Conservation (phyloP, 2,113 vertebrate genomes). For the Murina feae region DNA sequence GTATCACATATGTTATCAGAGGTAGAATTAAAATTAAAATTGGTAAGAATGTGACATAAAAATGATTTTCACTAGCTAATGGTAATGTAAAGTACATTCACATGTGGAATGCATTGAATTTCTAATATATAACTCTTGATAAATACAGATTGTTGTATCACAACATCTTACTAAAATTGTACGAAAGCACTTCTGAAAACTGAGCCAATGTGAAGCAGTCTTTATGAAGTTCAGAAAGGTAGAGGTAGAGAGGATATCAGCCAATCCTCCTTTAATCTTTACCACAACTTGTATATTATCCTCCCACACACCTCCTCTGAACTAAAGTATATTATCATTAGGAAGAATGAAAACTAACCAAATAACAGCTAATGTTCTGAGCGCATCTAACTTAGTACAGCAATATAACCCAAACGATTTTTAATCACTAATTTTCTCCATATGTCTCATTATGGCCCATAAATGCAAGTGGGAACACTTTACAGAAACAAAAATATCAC, state of each 20-base stretch:
- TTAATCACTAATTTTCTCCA: not conserved
- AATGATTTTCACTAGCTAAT: constrained; percentile 27
- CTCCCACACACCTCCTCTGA: not conserved
- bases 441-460: not conserved
- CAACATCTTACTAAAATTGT: not conserved
- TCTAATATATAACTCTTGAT: not conserved
- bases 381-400: not conserved
- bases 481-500: not conserved
- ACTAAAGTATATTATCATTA: not conserved
- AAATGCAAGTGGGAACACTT: constrained; percentile 32
- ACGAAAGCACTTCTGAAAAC: not conserved
- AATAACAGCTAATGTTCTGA: not conserved
- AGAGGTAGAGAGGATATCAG: not conserved
- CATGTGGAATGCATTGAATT: not conserved
- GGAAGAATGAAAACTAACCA: not conserved
- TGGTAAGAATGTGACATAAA: constrained; percentile 27
- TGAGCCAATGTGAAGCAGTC: not conserved
- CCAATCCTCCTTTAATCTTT: not conserved
- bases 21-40: constrained; percentile 38
- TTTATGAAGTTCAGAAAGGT: not conserved
- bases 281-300: not conserved
- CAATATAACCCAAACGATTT: not conserved
- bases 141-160: not conserved
- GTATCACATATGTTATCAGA: constrained; percentile 24
- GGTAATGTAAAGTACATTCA: not conserved